Evolutionary conservation across 2,888 invertebrate species (phyloP), one percentile per base, ranked within the genome.

Genomic region (Drosophila neotestacea): DNA sequence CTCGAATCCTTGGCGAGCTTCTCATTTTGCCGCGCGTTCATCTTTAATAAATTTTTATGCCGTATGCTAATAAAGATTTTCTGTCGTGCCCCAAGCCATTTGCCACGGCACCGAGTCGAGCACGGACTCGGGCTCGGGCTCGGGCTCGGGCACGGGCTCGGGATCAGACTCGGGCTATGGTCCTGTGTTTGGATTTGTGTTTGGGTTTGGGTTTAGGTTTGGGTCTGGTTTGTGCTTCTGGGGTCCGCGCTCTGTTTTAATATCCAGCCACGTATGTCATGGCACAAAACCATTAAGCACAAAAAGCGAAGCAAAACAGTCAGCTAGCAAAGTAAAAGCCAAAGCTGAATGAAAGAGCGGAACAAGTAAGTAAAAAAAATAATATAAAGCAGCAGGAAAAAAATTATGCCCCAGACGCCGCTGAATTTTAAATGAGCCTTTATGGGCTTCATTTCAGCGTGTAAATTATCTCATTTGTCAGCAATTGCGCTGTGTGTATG

Each of bases 181-280:
- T 56, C 50, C 48, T 72, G 38, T 47, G 27, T 44, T 41, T 72
- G 13, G 44, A 9, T 22, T 5, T 50, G 39, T 34, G 27, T 32
- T 28, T 44, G 46, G 41, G 36, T 38, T 9, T 22, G 11, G 22
- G 11, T 56, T 36, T 36, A 44, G 56, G 30, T 59, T 2, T n/a
- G 11, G 30, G 11, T 56, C 42, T 42, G 50, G 56, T 7, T 39
- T 59, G 44, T 58, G 39, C 48, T 46, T 44, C 76, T 67, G 59
- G 65, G 58, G 61, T 27, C 39, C 64, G 56, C 59, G 64, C 64
- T 83, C 74, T 74, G 74, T 77, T 82, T 85, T 88, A 85, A 85
- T 88, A 88, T 87, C 79, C 87, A 88, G 85, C 89, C 85, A 89
- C 85, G 89, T 86, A 88, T 86, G 85, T 89, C 89, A 89, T 89